A percentile compares a stretch with the other conserved stretches of the same genome.
phyloP scores from a whole-genome alignment of 2,797 vertebrate genomes.

The Hydrolagus colliei region DNA sequence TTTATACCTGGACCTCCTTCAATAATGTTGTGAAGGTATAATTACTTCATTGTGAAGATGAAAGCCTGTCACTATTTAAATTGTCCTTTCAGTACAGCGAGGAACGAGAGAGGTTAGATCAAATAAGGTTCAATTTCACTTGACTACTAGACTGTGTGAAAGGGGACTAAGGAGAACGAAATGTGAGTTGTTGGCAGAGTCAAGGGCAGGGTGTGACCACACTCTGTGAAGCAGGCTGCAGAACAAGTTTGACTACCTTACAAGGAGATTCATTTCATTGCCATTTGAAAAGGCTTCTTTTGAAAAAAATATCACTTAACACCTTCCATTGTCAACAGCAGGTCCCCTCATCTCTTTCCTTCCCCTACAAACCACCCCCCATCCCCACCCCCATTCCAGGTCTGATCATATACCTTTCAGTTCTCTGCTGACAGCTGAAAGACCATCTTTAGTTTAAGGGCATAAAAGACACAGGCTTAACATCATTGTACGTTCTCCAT shows the following conservation, averaged over 20 bases:
- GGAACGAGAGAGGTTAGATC: background rate
- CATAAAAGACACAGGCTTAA: background rate
- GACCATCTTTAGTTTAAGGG: background rate
- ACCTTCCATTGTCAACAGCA: background rate
- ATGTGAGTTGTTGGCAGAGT: background rate
- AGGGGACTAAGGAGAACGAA: slow-evolving; percentile 8
- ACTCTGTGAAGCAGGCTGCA: slow-evolving; percentile 9
- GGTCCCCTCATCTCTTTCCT: background rate
- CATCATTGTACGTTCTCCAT: background rate
- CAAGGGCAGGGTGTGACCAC: slow-evolving; percentile 2
- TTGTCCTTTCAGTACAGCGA: background rate
- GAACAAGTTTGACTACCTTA: background rate
- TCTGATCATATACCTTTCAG: background rate
- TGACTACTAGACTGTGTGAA: background rate
- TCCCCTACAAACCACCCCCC: too few relatives aligned
- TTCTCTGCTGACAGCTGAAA: background rate
- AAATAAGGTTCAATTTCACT: slow-evolving; percentile 21
- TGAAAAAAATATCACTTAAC: background rate
- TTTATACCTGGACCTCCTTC: background rate
- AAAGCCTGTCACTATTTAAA: slow-evolving; percentile 26
- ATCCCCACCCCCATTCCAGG: background rate
- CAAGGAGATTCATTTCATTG: slow-evolving; percentile 28
- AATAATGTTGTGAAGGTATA: background rate
- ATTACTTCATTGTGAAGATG: slow-evolving; percentile 21
- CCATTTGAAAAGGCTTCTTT: background rate